These are phyloP conservation scores for Leptopilina myrica DNA, from an alignment of 2,888 invertebrate species.

Conservation along the genomic window DNA sequence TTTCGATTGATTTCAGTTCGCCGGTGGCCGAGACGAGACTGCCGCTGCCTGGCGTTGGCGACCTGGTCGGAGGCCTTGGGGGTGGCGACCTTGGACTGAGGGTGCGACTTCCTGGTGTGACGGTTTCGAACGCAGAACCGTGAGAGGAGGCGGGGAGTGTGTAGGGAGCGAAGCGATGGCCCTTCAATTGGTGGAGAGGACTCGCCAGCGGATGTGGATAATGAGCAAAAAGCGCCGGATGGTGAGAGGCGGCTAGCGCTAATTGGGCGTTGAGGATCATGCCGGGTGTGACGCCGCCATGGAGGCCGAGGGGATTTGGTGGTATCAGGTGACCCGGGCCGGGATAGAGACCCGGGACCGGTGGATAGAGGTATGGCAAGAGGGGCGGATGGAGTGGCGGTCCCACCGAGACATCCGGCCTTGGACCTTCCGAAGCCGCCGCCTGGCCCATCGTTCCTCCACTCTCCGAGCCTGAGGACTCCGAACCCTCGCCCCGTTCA, in stretches of 20 bases:
- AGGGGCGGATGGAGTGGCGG: constrained; percentile 95
- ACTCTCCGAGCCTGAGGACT: constrained; percentile 78
- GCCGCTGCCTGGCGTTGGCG: constrained; percentile 79
- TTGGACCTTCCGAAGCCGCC: constrained; percentile 81
- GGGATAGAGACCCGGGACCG: constrained; percentile 87
- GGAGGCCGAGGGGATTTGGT: constrained; percentile 82
- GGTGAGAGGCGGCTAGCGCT: constrained; percentile 89
- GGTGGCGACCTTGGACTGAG: constrained; percentile 82
- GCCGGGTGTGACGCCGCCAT: constrained; percentile 87
- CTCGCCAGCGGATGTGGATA: constrained; percentile 84
- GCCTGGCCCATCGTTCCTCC: constrained; percentile 73
- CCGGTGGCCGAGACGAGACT: constrained; percentile 82
- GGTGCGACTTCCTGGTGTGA: constrained; percentile 85
- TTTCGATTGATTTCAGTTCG: constrained; percentile 96
- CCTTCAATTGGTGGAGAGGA: constrained; percentile 83
- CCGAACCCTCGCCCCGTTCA: constrained; percentile 74
- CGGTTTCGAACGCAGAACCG: constrained; percentile 93
- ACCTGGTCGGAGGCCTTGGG: constrained; percentile 79
- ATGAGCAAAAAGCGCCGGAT: constrained; percentile 85
- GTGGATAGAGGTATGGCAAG: constrained; percentile 95
- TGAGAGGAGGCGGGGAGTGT: constrained; percentile 86
- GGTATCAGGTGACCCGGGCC: constrained; percentile 83
- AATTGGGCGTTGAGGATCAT: constrained; percentile 93
- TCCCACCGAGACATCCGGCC: constrained; percentile 95
- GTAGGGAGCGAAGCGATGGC: constrained; percentile 93